phyloP scores from a whole-genome alignment of 2,888 invertebrate species.

The Anoncus sp. region DNA sequence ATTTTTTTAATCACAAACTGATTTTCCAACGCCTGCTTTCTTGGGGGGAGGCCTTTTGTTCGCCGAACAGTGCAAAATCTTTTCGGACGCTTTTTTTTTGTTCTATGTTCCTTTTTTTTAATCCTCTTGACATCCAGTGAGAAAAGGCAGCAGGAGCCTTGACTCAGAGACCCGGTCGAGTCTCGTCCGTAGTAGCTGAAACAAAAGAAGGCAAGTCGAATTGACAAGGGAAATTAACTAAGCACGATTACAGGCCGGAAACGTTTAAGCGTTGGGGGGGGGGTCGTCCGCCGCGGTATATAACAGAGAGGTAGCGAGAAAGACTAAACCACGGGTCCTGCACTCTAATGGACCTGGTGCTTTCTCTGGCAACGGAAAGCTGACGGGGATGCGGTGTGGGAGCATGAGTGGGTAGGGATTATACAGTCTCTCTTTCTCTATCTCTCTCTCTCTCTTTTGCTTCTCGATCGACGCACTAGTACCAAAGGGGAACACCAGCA shows the following conservation, averaged over 20 bases:
- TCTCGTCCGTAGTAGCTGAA: constrained; percentile 67
- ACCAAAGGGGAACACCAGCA: constrained; percentile 57
- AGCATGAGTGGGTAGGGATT: constrained; percentile 56
- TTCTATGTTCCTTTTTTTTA: constrained; percentile 1
- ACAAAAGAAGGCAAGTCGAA: constrained; percentile 68
- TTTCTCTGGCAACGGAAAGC: constrained; percentile 49
- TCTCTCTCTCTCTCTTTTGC: constrained; percentile 58
- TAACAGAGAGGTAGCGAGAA: constrained; percentile 25
- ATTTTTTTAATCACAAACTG: constrained; percentile 28
- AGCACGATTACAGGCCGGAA: constrained; percentile 77
- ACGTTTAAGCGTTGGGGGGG: constrained; percentile 72
- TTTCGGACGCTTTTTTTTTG: not conserved
- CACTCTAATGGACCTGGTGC: constrained; percentile 59
- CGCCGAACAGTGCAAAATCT: not conserved
- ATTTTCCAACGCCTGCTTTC: constrained; percentile 1
- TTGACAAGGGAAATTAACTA: constrained; percentile 74
- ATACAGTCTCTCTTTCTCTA: constrained; percentile 65
- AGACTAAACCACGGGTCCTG: constrained; percentile 22
- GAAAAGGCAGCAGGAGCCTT: constrained; percentile 19
- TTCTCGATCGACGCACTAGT: constrained; percentile 52
- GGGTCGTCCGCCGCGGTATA: constrained; percentile 17
- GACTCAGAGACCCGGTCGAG: constrained; percentile 19
- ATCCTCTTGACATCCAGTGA: not conserved
- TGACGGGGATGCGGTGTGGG: constrained; percentile 48
- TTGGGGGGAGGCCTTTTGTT: not conserved